Base-by-base conservation (phyloP, 2,113 vertebrate species). In the Montifringilla adamsi region DNA sequence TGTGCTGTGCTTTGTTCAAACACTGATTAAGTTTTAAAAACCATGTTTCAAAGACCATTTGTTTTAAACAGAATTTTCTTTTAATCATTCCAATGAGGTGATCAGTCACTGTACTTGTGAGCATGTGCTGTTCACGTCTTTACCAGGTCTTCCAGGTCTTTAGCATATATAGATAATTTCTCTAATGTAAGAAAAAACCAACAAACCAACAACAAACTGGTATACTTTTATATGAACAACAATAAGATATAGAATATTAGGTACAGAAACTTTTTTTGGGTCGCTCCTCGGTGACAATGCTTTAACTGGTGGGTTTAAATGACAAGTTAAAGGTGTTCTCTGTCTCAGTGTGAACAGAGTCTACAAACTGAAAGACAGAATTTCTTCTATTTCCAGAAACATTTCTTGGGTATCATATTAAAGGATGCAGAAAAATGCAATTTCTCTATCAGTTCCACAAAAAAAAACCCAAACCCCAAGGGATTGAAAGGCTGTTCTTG, bases 11-110 rank as follows among this genome's bases (percentile, higher is more conserved):
- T 84, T 92, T 89, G 23, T 75, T 94, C 56, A 84, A 72, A 72
- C 28, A 41, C 44, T 62, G 47, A 62, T 46, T 87, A 94, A 8
- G 69, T 75, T 95, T 92, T 35, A 39, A 63, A 93, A 84, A n/a
- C 15, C 19, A 52, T 4, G 55, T 81, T 84, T 87, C 33, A 78
- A 62, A 62, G 23, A 73, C 33, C 21, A 63, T 68, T 49, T 37
- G 46, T 66, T 80, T 92, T 24, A 39, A 84, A 77, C 1, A 74
- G 59, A 55, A 26, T 81, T 77, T 86, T 88, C 47, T 86, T 80
- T 50, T 35, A 79, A 46, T 79, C 20, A 26, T 76, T 37, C 19
- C 33, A 64, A 17, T 4, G 2, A 52, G 30, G 37, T 62, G 41
- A 86, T 44, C 22, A 53, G 13, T 73, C 33, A 27, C 43, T 50